Evolutionary conservation across 2,888 invertebrate genomes (phyloP).

Genomic region (Erebia aethiops): DNA sequence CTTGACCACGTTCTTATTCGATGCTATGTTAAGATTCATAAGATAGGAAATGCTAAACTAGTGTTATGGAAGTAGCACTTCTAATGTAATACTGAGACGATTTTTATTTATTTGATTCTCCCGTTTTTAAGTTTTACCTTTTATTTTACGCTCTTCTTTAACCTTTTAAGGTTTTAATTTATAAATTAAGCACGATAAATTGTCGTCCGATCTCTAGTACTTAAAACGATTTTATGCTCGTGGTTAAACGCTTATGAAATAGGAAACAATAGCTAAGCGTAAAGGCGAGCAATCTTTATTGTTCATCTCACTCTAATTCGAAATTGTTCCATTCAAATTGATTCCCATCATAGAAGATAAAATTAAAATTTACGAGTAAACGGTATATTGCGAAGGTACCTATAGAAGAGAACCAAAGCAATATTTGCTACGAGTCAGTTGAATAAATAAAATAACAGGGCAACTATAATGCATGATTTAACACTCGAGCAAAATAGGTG

Average conservation of each 20-base stretch:
- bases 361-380: constrained; percentile 66
- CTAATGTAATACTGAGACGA: not conserved
- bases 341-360: constrained; percentile 69
- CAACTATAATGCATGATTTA: constrained; percentile 51
- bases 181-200: constrained; percentile 33
- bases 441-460: constrained; percentile 54
- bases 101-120: not conserved
- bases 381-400: constrained; percentile 59
- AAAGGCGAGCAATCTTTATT: constrained; percentile 71
- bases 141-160: too few species aligned
- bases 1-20: not conserved
- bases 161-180: not conserved
- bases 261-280: constrained; percentile 65
- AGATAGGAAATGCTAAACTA: too few species aligned
- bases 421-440: constrained; percentile 62
- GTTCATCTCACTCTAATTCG: constrained; percentile 58
- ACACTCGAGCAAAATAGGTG: constrained; percentile 48
- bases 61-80: too few species aligned
- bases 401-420: constrained; percentile 59
- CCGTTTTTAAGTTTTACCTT: too few species aligned
- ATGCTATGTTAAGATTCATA: not conserved
- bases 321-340: constrained; percentile 69
- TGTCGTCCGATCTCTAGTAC: constrained; percentile 38
- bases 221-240: constrained; percentile 44
- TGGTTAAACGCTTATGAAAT: constrained; percentile 64